Evolutionary conservation across 2,113 vertebrate species (phyloP).

Genomic region (Seriola aureovittata): DNA sequence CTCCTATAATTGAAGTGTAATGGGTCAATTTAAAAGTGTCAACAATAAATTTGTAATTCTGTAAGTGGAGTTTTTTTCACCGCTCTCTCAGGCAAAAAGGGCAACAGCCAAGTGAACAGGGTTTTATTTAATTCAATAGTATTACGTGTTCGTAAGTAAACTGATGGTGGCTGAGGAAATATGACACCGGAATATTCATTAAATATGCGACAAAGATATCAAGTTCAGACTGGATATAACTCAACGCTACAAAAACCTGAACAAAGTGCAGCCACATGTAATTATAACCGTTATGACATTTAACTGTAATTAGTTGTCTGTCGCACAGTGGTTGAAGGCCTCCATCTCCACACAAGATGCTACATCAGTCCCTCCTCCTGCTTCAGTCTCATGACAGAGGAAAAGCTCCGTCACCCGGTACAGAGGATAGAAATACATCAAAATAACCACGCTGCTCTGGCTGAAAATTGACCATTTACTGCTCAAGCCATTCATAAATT

Average conservation of each 20-base stretch:
- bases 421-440: neutral
- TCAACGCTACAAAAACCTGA: too few relatives aligned
- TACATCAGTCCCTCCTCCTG: conserved; percentile 59
- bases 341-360: conserved; percentile 41
- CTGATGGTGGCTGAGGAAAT: conserved; percentile 10
- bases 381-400: conserved; percentile 82
- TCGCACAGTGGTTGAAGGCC: conserved; percentile 30
- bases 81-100: neutral
- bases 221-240: neutral
- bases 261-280: accelerated
- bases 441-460: neutral
- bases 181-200: conserved; percentile 64
- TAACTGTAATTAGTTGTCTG: neutral
- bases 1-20: neutral
- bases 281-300: neutral
- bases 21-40: neutral
- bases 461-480: accelerated
- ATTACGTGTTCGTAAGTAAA: neutral
- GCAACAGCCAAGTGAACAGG: accelerated
- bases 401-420: conserved; percentile 48
- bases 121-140: neutral
- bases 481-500: accelerated
- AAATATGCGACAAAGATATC: conserved; percentile 58
- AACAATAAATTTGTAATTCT: neutral
- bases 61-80: neutral